A percentile compares a stretch with the other conserved stretches of the same genome.
Evolutionary conservation across 1,140 invertebrate genomes (phyloP).

Genomic region (Drosophila sp.): DNA sequence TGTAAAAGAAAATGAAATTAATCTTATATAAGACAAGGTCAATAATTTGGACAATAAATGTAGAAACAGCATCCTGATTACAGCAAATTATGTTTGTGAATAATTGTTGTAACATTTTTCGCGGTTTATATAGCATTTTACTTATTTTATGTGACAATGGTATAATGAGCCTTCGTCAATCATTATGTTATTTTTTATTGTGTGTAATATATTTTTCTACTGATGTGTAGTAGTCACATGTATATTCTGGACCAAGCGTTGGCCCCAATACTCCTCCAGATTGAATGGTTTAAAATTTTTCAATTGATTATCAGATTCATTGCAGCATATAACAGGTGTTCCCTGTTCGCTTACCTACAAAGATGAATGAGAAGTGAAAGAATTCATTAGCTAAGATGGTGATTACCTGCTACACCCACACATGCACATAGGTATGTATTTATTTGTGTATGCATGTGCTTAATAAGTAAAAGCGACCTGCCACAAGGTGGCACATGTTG

Average conservation of each 20-base stretch:
- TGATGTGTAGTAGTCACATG: constrained; percentile 77
- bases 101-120: constrained; percentile 25
- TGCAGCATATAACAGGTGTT: constrained; percentile 69
- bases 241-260: constrained; percentile 81
- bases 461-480: constrained; percentile 28
- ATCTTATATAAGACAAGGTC: constrained; percentile 11
- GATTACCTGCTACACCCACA: no score
- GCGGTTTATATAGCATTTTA: constrained; percentile 30
- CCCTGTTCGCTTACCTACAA: constrained; percentile 76
- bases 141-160: constrained; percentile 50
- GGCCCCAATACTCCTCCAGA: constrained; percentile 83
- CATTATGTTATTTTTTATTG: constrained; percentile 1
- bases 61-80: constrained; percentile 12
- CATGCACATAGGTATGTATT: constrained; percentile 2
- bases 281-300: constrained; percentile 84
- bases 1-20: constrained; percentile 28
- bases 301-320: constrained; percentile 81
- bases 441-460: not conserved
- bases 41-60: constrained; percentile 24
- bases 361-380: constrained; percentile 6
- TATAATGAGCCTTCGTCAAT: constrained; percentile 52
- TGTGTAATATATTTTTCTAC: constrained; percentile 32
- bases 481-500: constrained; percentile 38
- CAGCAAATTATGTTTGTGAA: constrained; percentile 5
- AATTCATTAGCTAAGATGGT: not conserved